phyloP scores from a whole-genome alignment of 2,888 invertebrate genomes.

The Spilarctia lutea region DNA sequence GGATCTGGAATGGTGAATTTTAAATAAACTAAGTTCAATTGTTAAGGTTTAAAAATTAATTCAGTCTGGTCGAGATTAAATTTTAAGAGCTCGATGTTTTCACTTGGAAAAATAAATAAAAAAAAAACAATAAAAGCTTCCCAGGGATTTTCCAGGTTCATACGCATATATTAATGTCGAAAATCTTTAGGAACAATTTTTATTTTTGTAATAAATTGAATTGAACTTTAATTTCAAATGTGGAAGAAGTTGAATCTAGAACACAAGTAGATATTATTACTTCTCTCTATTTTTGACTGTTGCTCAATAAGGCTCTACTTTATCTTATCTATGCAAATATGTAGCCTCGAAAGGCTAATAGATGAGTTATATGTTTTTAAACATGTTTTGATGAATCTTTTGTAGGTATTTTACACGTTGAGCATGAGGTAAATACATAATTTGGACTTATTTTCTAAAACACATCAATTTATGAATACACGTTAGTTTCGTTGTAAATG shows the following conservation, averaged over 20 bases:
- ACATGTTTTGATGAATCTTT: constrained; percentile 10
- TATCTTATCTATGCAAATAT: constrained; percentile 41
- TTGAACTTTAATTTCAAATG: background rate
- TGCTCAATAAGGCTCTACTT: constrained; percentile 12
- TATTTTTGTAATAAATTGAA: background rate
- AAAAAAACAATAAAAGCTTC: background rate
- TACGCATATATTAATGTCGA: background rate
- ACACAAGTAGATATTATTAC: background rate
- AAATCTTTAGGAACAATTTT: background rate
- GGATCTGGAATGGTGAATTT: background rate
- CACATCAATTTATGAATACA: background rate
- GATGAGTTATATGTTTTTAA: constrained; percentile 15
- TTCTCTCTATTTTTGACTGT: constrained; percentile 7
- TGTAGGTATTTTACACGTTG: background rate
- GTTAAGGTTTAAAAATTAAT: background rate
- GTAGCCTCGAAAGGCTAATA: constrained; percentile 20
- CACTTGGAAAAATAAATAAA: background rate
- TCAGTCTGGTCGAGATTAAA: background rate
- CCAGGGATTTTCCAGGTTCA: background rate
- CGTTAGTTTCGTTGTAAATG: too few species aligned
- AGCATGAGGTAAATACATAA: background rate
- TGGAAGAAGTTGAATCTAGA: background rate
- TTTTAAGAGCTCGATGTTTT: background rate
- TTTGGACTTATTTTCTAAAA: background rate
- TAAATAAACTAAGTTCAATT: background rate